Evolutionary conservation across 1,140 invertebrate species (phyloP).

Genomic region (fruit fly (Drosophila melanogaster)): Release_6_plus_ISO1_MT NT_033777.3:10774501-10775000

Average conservation of each 20-base stretch:
- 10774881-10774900: slow-evolving; percentile 86
- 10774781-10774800: slow-evolving; percentile 85
- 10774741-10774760: slow-evolving; percentile 87
- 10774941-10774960: slow-evolving; percentile 72
- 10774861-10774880: slow-evolving; percentile 87
- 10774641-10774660: slow-evolving; percentile 65
- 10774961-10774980: slow-evolving; percentile 85
- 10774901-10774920: slow-evolving; percentile 86
- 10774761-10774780: slow-evolving; percentile 87
- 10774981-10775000: slow-evolving; percentile 92
- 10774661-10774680: slow-evolving; percentile 85
- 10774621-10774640: neutral
- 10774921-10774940: slow-evolving; percentile 78
- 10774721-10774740: slow-evolving; percentile 85
- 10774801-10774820: slow-evolving; percentile 86
- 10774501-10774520: slow-evolving; percentile 22
- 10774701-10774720: slow-evolving; percentile 74
- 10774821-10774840: slow-evolving; percentile 86
- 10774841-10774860: slow-evolving; percentile 87
- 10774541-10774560: slow-evolving; percentile 19
- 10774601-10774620: slow-evolving; percentile 28
- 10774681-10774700: slow-evolving; percentile 83
- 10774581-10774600: slow-evolving; percentile 30
- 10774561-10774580: slow-evolving; percentile 21
- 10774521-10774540: slow-evolving; percentile 21